Conservation (phyloP, 1,140 invertebrate species). For the Drosophila lacertosa region DNA sequence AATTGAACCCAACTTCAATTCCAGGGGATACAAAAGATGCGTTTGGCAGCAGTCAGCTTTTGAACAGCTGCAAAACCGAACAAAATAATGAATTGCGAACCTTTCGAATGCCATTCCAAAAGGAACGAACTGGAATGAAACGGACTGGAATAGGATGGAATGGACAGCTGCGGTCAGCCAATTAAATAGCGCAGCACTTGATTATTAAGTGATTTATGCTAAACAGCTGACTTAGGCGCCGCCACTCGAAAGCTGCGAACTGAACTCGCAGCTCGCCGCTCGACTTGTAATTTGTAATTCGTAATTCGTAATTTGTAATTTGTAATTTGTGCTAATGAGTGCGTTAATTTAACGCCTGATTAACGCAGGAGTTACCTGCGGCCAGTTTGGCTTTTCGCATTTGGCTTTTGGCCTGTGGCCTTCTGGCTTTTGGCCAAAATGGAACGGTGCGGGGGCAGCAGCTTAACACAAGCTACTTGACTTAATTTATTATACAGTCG, state of each 20-base stretch:
- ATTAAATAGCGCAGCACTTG: constrained; percentile 76
- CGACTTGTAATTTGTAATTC: constrained; percentile 51
- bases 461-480: constrained; percentile 43
- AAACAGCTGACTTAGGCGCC: constrained; percentile 66
- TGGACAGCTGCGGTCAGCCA: constrained; percentile 52
- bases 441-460: neutral
- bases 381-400: constrained; percentile 28
- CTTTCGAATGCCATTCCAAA: neutral
- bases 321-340: constrained; percentile 81
- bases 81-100: constrained; percentile 68
- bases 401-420: constrained; percentile 21
- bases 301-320: constrained; percentile 78
- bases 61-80: constrained; percentile 46
- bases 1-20: neutral
- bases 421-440: constrained; percentile 21
- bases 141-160: neutral
- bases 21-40: neutral
- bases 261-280: constrained; percentile 23
- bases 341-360: constrained; percentile 81
- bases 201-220: constrained; percentile 81
- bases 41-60: constrained; percentile 46
- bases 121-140: constrained; percentile 14
- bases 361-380: constrained; percentile 59
- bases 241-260: neutral
- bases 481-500: constrained; percentile 46